Percentiles rank a stretch among this genome's conserved stretches.
These are phyloP conservation scores for Sinella curviseta DNA, from an alignment of 1,140 invertebrate genomes.

Conservation along the genomic window DNA sequence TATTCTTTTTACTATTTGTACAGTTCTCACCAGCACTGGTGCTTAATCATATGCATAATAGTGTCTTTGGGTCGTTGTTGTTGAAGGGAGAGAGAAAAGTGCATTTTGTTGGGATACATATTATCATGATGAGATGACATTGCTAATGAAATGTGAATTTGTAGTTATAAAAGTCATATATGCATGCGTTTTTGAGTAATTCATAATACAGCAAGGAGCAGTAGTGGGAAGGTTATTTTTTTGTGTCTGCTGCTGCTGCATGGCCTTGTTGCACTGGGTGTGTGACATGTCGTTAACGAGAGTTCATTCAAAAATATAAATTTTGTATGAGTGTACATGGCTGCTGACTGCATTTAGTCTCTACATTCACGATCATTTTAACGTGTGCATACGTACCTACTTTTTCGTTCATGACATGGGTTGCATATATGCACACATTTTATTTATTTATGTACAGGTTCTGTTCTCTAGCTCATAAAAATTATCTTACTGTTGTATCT, in stretches of 20 bases:
- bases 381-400: too few relatives aligned
- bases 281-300: constrained; percentile 41
- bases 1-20: not conserved
- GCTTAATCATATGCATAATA: not conserved
- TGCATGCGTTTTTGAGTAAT: too few relatives aligned
- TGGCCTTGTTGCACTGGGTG: constrained; percentile 26
- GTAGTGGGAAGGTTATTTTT: not conserved
- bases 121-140: constrained; percentile 41
- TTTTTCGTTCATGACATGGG: not conserved
- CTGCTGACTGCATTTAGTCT: too few relatives aligned
- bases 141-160: constrained; percentile 38
- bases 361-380: too few relatives aligned
- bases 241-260: not conserved
- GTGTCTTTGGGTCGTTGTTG: not conserved
- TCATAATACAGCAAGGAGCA: not conserved
- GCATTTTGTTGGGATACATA: not conserved
- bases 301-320: constrained; percentile 16
- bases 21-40: not conserved
- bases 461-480: constrained; percentile 17
- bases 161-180: not conserved
- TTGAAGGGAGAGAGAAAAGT: not conserved
- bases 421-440: not conserved
- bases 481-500: constrained; percentile 28
- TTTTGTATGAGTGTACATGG: not conserved
- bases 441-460: not conserved